A percentile compares a stretch with the other conserved stretches of the same genome.
Conservation (phyloP, 2,113 vertebrate genomes). For the Platysteira castanea region DNA sequence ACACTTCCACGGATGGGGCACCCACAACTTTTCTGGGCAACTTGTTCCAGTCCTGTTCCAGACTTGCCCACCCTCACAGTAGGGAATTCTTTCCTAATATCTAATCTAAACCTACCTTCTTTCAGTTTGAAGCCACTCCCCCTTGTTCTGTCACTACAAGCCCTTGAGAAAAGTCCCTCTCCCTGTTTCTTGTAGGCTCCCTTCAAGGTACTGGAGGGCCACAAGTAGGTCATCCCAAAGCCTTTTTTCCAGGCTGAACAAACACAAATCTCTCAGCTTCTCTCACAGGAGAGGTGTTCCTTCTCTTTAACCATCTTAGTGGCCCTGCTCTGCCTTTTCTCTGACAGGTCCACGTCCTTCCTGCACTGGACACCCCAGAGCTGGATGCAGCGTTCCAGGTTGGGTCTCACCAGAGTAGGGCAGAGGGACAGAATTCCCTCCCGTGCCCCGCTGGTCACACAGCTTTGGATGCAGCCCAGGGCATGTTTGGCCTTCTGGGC, state of each 20-base stretch:
- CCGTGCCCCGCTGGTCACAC: accelerated
- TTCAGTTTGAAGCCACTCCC: background rate
- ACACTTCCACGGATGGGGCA: background rate
- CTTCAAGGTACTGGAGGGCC: background rate
- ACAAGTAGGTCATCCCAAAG: background rate
- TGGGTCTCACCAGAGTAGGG: background rate
- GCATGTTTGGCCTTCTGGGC: accelerated
- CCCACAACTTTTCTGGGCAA: background rate
- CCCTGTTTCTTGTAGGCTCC: background rate
- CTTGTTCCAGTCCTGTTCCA: too few species aligned
- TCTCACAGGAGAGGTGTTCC: background rate
- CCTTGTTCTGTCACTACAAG: background rate
- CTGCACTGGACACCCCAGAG: background rate
- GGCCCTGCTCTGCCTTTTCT: background rate
- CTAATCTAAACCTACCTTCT: background rate
- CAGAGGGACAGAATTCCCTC: background rate
- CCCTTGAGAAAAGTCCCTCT: background rate
- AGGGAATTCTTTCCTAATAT: background rate
- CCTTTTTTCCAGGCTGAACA: background rate
- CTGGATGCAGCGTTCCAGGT: background rate
- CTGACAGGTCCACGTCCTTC: background rate
- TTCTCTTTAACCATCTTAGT: background rate
- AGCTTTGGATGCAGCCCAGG: background rate
- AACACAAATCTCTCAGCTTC: background rate
- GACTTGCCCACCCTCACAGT: background rate